Evolutionary conservation across 2,888 invertebrate genomes (phyloP), one percentile per base, ranked within the genome.

Genomic region (Plagiodera versicolora): DNA sequence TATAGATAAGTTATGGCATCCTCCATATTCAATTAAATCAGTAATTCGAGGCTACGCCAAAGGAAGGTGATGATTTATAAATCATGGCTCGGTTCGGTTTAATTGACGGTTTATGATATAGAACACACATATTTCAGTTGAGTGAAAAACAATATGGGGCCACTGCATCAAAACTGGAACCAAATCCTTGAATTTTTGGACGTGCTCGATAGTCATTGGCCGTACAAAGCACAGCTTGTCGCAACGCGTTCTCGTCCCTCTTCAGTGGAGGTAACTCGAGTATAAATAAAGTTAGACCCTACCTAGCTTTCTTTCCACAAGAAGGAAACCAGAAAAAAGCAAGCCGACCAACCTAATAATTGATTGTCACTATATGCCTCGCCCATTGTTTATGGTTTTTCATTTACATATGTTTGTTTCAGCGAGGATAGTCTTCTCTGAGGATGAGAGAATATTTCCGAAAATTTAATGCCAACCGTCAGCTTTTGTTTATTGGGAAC

Each of bases 291-390:
- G 24, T 24, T 3, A 24, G 32, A 32, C 32, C 11, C 32, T 10
- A 32, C 10, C 32, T 11, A 2, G 11, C n/a, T 39, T 39, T 11
- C 3, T 39, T 14, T 11, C 39, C n/a, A 39, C n/a, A 39, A 39
- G 11, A 39, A 3, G 14, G 14, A 39, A 1, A 39, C 39, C n/a
- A 39, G 2, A 14, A 39, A 2, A 39, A n/a, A 3, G 14, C 49
- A n/a, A 49, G 32, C 45, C 48, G 19, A 39, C 56, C 48, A 30
- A 48, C 55, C 71, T 74, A 74, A 75, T 75, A 75, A 75, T 75
- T 75, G 74, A 72, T 75, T 75, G 75, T 75, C 75, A 74, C 75
- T 74, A 75, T 73, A 75, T 73, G 44, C 53, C 53, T 53, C 44
- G 69, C 73, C 72, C 70, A 74, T 75, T 75, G 75, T 75, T 75